Percentiles rank a stretch among this genome's conserved stretches.
Conservation (phyloP, 2,797 vertebrate species). For the Hemibagrus guttatus region DNA sequence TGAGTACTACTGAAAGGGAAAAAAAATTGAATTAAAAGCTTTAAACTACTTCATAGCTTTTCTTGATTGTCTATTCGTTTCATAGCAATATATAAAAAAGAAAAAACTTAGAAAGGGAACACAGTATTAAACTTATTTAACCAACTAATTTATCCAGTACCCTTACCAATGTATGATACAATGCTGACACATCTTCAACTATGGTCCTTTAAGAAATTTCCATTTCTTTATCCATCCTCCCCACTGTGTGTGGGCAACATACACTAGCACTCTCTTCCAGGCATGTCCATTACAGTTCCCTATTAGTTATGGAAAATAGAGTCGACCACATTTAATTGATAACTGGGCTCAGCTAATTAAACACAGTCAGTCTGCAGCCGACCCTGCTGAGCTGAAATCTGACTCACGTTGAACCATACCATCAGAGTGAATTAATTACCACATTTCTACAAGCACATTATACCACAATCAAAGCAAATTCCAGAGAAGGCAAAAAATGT, state of each 20-base stretch:
- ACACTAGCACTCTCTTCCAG: conserved; percentile 62
- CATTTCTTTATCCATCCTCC: background rate
- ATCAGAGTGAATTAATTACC: conserved; percentile 21
- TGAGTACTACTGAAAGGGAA: background rate
- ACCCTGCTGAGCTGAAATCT: too few relatives aligned
- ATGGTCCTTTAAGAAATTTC: background rate
- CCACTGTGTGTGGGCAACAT: background rate
- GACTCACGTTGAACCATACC: background rate
- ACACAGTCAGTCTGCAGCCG: background rate
- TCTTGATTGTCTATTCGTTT: background rate
- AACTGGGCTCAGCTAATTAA: background rate
- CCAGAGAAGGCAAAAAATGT: background rate
- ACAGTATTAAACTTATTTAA: background rate
- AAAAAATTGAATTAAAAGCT: background rate
- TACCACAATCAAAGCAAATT: conserved; percentile 5
- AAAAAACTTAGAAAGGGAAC: background rate
- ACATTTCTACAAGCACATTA: background rate
- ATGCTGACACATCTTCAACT: background rate
- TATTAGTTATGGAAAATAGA: conserved; percentile 5
- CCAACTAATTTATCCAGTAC: background rate
- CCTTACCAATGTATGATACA: background rate
- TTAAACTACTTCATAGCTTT: background rate
- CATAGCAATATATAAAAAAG: background rate
- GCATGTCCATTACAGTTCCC: background rate
- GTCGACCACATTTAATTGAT: conserved; percentile 1